Percentiles rank a stretch among this genome's conserved stretches.
These are phyloP conservation scores for Willisornis vidua DNA, from an alignment of 2,113 vertebrate genomes.

Conservation along the genomic window DNA sequence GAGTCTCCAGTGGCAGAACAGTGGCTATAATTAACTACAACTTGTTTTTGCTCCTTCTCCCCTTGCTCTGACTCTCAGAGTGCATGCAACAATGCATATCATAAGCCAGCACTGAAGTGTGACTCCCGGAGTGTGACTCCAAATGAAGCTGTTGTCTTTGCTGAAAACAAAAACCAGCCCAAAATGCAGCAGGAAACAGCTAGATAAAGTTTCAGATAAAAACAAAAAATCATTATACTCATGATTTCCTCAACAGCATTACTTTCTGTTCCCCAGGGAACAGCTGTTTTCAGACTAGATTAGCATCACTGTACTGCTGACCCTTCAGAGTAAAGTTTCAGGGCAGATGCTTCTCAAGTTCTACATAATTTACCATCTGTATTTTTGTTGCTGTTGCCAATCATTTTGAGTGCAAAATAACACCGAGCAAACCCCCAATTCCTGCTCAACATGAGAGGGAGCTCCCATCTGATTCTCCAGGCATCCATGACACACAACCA, in stretches of 20 bases:
- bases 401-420: background rate
- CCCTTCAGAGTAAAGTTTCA: background rate
- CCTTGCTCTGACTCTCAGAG: background rate
- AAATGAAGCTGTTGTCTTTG: background rate
- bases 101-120: background rate
- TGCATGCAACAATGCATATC: background rate
- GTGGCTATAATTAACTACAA: constrained; percentile 14
- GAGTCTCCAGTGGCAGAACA: background rate
- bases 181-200: background rate
- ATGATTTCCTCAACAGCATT: background rate
- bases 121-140: background rate
- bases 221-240: background rate
- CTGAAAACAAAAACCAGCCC: background rate
- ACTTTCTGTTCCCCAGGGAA: background rate
- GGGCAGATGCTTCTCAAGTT: background rate
- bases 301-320: background rate
- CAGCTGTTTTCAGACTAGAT: constrained; percentile 5
- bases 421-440: background rate
- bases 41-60: background rate
- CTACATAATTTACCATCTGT: background rate
- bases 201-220: background rate
- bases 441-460: background rate
- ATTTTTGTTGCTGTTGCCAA: background rate
- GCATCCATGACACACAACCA: background rate
- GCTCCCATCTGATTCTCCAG: background rate